Base-by-base conservation (phyloP, 2,888 invertebrate genomes). In the Apocheima hispidaria region DNA sequence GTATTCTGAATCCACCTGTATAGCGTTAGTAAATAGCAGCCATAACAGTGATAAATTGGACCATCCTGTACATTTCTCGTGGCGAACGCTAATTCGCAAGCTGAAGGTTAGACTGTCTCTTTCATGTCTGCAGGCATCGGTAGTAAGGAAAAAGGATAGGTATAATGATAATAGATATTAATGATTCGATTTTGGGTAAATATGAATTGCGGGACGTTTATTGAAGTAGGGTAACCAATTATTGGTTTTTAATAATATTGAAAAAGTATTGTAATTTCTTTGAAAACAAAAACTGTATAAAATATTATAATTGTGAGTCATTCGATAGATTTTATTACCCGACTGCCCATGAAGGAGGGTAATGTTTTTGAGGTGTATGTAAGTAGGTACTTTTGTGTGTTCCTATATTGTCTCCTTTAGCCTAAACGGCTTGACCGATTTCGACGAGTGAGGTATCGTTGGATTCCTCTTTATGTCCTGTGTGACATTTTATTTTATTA, bases 1-100 rank as follows among this genome's bases (percentile, higher is more conserved):
- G 55, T 55, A 54, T 60, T 54, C 54, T 3, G 21, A 40, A 28
- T 38, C 52, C 51, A 10, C 44, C 60, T 63, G 55, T 63, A 60
- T 54, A 59, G 57, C 55, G 36, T 63, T 67, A 60, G 69, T 63
- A 66, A 70, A 70, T 65, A 61, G 57, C 65, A 30, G 60, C 63
- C 52, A 66, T 66, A 70, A 65, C 66, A 36, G 52, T 65, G 68
- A 70, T 63, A 70, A 70, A 68, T 63, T 56, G 61, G 54, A 65
- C 51, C 60, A 61, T 40, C 66, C 65, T 68, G 63, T 68, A 66
- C 60, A 60, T 62, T 64, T 56, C 65, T 44, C 50, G 54, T 53
- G 44, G 38, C 33, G 52, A 50, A 54, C 49, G 57, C 57, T 64
- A 65, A 65, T 69, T 66, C 59, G 46, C 60, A 61, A 60, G 60